phyloP scores from a whole-genome alignment of 2,888 invertebrate species.

The Phengaris arion region DNA sequence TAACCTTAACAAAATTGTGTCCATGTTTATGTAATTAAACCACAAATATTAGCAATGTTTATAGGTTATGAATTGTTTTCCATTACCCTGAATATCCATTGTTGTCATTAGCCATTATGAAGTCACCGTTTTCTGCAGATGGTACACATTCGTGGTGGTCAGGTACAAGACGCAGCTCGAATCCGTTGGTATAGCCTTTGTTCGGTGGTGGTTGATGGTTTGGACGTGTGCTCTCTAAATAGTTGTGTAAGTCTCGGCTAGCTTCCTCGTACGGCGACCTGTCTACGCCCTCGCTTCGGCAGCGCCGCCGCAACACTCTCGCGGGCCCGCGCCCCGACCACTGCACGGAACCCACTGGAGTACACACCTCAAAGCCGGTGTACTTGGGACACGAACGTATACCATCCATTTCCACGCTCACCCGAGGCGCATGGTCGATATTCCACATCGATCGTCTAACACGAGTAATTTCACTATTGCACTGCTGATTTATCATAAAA shows the following conservation, averaged over 20 bases:
- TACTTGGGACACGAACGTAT: constrained; percentile 68
- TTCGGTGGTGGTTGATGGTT: constrained; percentile 53
- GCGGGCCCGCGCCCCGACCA: constrained; percentile 65
- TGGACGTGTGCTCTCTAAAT: constrained; percentile 55
- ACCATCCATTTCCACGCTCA: constrained; percentile 73
- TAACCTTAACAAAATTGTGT: not conserved
- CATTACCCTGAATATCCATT: constrained; percentile 60
- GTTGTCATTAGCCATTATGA: constrained; percentile 67
- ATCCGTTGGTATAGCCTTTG: constrained; percentile 61
- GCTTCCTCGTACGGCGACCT: constrained; percentile 74
- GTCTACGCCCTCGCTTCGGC: constrained; percentile 74
- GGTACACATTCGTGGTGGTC: constrained; percentile 67
- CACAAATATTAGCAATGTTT: constrained; percentile 1
- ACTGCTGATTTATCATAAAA: constrained; percentile 67
- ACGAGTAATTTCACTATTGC: constrained; percentile 60
- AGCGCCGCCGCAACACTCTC: constrained; percentile 69
- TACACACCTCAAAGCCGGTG: constrained; percentile 72
- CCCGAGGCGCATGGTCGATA: constrained; percentile 64
- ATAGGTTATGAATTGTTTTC: constrained; percentile 26
- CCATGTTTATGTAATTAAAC: not conserved
- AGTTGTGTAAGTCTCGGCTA: constrained; percentile 57
- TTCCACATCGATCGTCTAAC: constrained; percentile 65
- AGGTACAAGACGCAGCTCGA: constrained; percentile 49
- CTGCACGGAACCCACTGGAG: constrained; percentile 66
- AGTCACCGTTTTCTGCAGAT: constrained; percentile 70